Evolutionary conservation across 2,888 invertebrate genomes (phyloP), one percentile per base, ranked within the genome.

Genomic region (Callinectes sapidus): DNA sequence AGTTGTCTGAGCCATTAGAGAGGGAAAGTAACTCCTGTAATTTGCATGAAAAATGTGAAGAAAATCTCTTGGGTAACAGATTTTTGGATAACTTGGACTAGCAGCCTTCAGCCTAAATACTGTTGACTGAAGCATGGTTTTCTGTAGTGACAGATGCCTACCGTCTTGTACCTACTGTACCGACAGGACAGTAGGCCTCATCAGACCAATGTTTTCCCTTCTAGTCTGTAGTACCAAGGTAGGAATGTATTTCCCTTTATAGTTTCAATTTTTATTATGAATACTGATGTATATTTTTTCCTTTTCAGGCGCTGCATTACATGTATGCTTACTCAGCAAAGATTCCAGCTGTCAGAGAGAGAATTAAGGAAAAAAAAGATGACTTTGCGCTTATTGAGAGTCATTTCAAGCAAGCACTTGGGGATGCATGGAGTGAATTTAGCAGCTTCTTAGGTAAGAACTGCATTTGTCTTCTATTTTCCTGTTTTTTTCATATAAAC

Each of bases 281-380:
- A 86, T 86, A 23, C 18, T 48, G 14, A 39, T 42, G 39, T n/a
- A n/a, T 66, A 6, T 66, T 13, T 8, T 61, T 61, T 6, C 35
- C 23, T n/a, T 87, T 54, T 16, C 92, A 94, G 94, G 93, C 93
- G 1, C 90, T 94, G 87, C 77, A 94, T 88, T 94, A 92, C 91
- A 94, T 93, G 94, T 94, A 94, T 48, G 92, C 90, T 23, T 94
- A 91, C 88, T 61, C 92, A 10, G 85, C 89, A 39, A 77, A 93
- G 55, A 89, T 94, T 89, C 61, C 91, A 1, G 55, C 71, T 2
- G 42, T 93, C 32, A 87, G 85, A 28, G 23, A 42, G 10, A 3
- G 66, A 32, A 88, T 94, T 6, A 28, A 3, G 6, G 66, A 93
- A 16, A 32, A 89, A 35, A 71, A 66, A 16, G 71, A 91, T 1